Evolutionary conservation across 2,797 vertebrate species (phyloP).

Genomic region (Peromyscus nudipes): DNA sequence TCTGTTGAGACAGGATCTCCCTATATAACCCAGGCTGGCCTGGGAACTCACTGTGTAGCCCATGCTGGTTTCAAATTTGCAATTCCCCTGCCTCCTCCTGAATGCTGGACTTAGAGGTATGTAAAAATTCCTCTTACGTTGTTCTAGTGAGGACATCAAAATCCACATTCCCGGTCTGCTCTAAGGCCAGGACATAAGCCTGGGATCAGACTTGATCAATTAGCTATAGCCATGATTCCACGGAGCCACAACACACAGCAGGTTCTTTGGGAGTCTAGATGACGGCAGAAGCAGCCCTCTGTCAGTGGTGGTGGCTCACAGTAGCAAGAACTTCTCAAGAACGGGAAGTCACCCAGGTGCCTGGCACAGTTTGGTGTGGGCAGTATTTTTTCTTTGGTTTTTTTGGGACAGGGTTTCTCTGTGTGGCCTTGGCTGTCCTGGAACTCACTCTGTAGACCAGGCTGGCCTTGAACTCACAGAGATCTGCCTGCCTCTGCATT

Average conservation of each 20-base stretch:
- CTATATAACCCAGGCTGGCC: background rate
- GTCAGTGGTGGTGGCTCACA: background rate
- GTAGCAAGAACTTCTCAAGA: background rate
- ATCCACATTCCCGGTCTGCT: background rate
- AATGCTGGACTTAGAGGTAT: background rate
- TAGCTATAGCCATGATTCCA: background rate
- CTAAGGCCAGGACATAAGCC: background rate
- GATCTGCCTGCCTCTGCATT: background rate
- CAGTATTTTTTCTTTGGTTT: background rate
- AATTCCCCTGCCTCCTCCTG: background rate
- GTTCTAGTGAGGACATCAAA: background rate
- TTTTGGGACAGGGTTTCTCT: background rate
- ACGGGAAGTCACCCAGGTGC: background rate
- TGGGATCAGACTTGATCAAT: background rate
- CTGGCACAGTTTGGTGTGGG: background rate
- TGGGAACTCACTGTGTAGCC: background rate
- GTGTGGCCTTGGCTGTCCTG: background rate
- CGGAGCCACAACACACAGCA: background rate
- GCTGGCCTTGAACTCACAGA: background rate
- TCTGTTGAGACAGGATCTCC: background rate
- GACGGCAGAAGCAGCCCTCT: background rate
- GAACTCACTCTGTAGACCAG: background rate
- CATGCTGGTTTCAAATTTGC: background rate
- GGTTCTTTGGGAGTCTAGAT: background rate
- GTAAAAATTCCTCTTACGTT: background rate